These are phyloP conservation scores for Theonella swinhoei DNA, from an alignment of 37 sponge, comb jelly and placozoan species.

Conservation along the genomic window DNA sequence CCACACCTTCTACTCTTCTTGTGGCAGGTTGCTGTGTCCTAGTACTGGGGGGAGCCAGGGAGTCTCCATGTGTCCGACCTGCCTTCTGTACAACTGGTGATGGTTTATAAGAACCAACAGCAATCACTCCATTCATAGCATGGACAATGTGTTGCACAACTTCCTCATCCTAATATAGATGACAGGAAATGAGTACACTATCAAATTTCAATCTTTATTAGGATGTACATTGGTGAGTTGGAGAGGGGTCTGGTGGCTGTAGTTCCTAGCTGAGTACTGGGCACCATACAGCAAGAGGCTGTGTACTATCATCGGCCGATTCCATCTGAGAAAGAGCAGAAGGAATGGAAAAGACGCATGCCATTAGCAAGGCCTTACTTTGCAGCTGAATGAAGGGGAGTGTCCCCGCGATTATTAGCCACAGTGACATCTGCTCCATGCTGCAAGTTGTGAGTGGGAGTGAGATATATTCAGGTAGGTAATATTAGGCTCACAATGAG, in stretches of 20 bases:
- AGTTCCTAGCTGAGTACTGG: constrained; percentile 49
- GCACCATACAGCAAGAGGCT: constrained; percentile 76
- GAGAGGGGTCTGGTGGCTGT: constrained; percentile 42
- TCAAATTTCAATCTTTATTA: background rate
- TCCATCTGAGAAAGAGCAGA: constrained; percentile 44
- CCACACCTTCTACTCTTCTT: no score
- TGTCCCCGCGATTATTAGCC: constrained; percentile 77
- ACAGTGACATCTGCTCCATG: constrained; percentile 84
- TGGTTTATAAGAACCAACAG: constrained; percentile 50
- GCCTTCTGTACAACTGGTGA: no score
- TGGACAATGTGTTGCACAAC: constrained; percentile 15
- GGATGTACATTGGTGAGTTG: constrained; percentile 58
- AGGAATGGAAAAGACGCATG: background rate
- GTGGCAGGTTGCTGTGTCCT: no score
- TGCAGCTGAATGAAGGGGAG: constrained; percentile 90
- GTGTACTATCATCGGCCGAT: constrained; percentile 50
- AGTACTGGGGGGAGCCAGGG: no score
- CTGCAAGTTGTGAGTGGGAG: constrained; percentile 7
- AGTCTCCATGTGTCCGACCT: no score
- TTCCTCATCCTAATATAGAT: constrained; percentile 43
- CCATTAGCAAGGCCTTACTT: constrained; percentile 22
- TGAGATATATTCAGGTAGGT: background rate
- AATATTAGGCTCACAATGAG: constrained; percentile 57
- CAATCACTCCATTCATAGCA: constrained; percentile 43
- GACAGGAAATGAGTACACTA: background rate